These are phyloP conservation scores for Berghia stephanieae DNA, from an alignment of 1,140 invertebrate genomes.

Conservation along the genomic window DNA sequence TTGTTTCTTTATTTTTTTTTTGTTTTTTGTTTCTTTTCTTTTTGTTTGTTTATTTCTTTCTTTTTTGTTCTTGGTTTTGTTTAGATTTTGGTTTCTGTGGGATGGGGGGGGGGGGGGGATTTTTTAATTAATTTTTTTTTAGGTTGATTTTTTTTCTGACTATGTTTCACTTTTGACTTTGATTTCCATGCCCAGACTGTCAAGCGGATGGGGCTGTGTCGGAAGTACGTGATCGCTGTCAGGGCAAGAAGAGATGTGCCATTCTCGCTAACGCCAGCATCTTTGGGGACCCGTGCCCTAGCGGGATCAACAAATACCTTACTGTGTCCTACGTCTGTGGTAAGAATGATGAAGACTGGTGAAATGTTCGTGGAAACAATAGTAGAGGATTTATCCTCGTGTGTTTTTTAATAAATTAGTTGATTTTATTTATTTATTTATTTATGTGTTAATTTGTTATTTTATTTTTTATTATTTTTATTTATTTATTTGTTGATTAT, in stretches of 20 bases:
- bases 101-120: no score
- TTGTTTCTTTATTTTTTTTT: not conserved
- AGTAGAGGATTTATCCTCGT: no score
- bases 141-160: no score
- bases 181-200: conserved; percentile 75
- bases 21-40: not conserved
- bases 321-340: conserved; percentile 93
- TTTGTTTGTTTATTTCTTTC: not conserved
- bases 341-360: no score
- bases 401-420: no score
- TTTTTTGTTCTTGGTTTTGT: not conserved
- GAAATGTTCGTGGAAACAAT: no score
- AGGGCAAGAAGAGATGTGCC: conserved; percentile 84
- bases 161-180: conserved; percentile 36
- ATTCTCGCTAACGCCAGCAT: conserved; percentile 83
- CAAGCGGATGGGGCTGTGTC: conserved; percentile 86
- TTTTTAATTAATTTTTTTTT: no score
- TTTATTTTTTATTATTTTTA: no score
- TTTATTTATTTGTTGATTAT: no score
- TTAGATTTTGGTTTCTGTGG: no score
- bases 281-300: conserved; percentile 85
- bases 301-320: conserved; percentile 86
- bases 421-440: no score
- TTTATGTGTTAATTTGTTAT: no score
- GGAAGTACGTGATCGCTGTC: conserved; percentile 87